Conservation (phyloP, 2,888 invertebrate genomes). For the Schizaphis graminum region DNA sequence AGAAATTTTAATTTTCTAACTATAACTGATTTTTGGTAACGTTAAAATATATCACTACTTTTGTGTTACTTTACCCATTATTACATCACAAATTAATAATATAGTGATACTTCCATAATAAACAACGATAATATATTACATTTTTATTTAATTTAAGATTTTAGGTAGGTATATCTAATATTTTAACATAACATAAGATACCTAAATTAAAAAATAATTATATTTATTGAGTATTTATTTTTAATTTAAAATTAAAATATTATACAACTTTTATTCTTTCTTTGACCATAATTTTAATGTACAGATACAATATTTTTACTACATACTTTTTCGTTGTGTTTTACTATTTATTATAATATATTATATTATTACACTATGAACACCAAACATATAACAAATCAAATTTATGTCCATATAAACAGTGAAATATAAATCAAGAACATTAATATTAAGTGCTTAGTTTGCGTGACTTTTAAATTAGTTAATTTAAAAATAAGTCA, state of each 20-base stretch:
- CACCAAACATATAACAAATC: background rate
- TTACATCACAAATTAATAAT: too few species aligned
- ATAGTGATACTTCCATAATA: too few species aligned
- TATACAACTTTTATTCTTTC: background rate
- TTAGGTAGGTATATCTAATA: too few species aligned
- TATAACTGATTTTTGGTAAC: too few species aligned
- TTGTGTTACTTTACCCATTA: too few species aligned
- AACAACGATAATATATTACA: too few species aligned
- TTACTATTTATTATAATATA: background rate
- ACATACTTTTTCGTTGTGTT: background rate
- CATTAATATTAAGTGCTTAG: background rate
- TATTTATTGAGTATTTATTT: too few species aligned
- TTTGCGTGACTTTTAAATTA: background rate
- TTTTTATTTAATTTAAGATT: too few species aligned
- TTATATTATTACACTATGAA: background rate
- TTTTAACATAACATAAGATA: too few species aligned
- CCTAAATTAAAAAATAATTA: too few species aligned
- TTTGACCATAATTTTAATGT: background rate
- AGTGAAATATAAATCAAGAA: background rate
- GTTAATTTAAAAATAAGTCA: background rate
- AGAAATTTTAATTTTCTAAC: too few species aligned
- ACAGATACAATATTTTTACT: background rate
- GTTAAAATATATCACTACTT: too few species aligned
- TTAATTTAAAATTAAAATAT: background rate
- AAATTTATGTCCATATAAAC: background rate